These are phyloP conservation scores for Coendou prehensilis DNA, from an alignment of 2,797 vertebrate species.

Conservation along the genomic window DNA sequence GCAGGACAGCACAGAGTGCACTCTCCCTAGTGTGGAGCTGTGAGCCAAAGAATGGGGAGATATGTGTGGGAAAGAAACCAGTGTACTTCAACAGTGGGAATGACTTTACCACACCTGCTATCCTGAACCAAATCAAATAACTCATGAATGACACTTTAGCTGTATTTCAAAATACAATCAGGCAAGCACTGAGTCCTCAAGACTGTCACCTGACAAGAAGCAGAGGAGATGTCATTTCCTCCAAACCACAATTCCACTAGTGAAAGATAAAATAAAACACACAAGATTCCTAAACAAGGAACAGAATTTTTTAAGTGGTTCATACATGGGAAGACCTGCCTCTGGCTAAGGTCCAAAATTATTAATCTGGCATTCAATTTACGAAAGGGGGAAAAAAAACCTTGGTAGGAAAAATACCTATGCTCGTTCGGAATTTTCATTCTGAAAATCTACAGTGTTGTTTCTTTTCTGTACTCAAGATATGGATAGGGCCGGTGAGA, in stretches of 20 bases:
- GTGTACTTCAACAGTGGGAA: neutral
- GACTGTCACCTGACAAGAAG: neutral
- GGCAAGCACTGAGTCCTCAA: neutral
- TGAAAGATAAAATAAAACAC: neutral
- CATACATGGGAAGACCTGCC: neutral
- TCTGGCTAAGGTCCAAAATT: neutral
- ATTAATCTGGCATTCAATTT: constrained; percentile 1
- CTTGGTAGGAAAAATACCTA: neutral
- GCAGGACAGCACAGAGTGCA: neutral
- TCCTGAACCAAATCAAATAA: constrained; percentile 22
- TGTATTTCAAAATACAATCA: neutral
- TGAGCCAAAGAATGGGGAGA: neutral
- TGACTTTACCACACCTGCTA: neutral
- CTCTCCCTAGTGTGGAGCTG: rapidly evolving
- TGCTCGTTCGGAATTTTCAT: neutral
- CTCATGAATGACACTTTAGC: neutral
- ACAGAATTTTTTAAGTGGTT: neutral
- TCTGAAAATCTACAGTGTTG: neutral
- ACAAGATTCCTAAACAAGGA: neutral
- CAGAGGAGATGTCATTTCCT: constrained; percentile 17
- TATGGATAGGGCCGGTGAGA: neutral
- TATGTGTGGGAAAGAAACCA: neutral
- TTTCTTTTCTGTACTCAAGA: neutral
- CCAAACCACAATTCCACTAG: neutral
- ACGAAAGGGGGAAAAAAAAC: neutral